Percentiles rank a stretch among this genome's conserved stretches.
These are phyloP conservation scores for Ochlodes sylvanus DNA, from an alignment of 2,888 invertebrate genomes.

Conservation along the genomic window DNA sequence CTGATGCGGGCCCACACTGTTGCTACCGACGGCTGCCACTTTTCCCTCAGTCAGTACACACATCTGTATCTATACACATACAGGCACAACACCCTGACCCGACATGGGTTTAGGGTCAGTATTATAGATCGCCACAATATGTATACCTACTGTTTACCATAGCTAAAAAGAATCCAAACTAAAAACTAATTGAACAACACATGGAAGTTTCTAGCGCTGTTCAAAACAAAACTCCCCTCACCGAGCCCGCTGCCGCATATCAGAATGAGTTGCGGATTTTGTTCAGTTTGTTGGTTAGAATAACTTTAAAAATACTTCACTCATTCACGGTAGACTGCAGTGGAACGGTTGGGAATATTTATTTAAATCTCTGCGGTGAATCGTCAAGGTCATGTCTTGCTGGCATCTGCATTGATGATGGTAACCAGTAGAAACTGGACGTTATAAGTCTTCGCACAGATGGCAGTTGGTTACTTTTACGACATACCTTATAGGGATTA, in stretches of 20 bases:
- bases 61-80: too few relatives aligned
- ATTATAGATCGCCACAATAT: too few relatives aligned
- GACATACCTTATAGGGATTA: too few relatives aligned
- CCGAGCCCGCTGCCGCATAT: not conserved
- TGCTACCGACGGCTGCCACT: constrained; percentile 89
- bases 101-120: too few relatives aligned
- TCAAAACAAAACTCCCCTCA: not conserved
- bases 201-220: constrained; percentile 6
- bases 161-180: not conserved
- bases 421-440: too few relatives aligned
- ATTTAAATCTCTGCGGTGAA: not conserved
- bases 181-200: not conserved
- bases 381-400: too few relatives aligned
- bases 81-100: too few relatives aligned
- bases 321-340: not conserved
- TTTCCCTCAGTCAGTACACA: constrained; percentile 86
- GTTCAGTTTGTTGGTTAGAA: not conserved
- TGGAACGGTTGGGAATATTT: not conserved
- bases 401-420: too few relatives aligned
- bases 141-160: too few relatives aligned
- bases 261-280: not conserved
- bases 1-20: constrained; percentile 89
- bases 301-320: not conserved
- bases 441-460: too few relatives aligned
- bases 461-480: too few relatives aligned